phyloP scores from a whole-genome alignment of 2,113 vertebrate genomes.

The Saimiri boliviensis region DNA sequence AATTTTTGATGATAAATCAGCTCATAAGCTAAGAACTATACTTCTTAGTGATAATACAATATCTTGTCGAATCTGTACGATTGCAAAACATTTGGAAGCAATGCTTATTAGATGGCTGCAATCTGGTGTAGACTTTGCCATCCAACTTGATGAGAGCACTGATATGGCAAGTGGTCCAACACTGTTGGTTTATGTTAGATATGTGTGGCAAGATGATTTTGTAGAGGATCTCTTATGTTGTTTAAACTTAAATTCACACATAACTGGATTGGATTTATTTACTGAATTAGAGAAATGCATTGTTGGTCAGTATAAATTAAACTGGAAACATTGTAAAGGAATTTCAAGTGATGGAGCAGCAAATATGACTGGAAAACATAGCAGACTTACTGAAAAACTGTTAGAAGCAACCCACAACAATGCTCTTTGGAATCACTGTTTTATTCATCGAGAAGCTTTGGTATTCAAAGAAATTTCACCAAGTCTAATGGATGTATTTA shows the following conservation, averaged over 20 bases:
- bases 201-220: constrained; percentile 50
- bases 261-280: not conserved
- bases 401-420: constrained; percentile 2
- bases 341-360: constrained; percentile 51
- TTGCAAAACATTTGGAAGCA: constrained; percentile 31
- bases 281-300: constrained; percentile 12
- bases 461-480: constrained; percentile 18
- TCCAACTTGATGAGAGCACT: not conserved
- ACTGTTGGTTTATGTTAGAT: not conserved
- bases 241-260: constrained; percentile 38
- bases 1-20: constrained; percentile 42
- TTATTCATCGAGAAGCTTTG: constrained; percentile 45
- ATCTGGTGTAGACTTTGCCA: constrained; percentile 37
- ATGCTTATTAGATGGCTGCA: not conserved
- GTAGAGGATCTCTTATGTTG: constrained; percentile 40
- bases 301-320: constrained; percentile 43
- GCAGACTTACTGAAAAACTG: constrained; percentile 27
- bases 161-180: not conserved
- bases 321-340: constrained; percentile 40
- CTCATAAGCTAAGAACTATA: constrained; percentile 47
- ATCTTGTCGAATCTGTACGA: not conserved
- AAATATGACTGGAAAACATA: constrained; percentile 9
- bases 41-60: constrained; percentile 37
- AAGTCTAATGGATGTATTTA: constrained; percentile 21
- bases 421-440: constrained; percentile 23